Base-by-base conservation (phyloP, 2,113 vertebrate species). In the Erythrolamprus reginae region DNA sequence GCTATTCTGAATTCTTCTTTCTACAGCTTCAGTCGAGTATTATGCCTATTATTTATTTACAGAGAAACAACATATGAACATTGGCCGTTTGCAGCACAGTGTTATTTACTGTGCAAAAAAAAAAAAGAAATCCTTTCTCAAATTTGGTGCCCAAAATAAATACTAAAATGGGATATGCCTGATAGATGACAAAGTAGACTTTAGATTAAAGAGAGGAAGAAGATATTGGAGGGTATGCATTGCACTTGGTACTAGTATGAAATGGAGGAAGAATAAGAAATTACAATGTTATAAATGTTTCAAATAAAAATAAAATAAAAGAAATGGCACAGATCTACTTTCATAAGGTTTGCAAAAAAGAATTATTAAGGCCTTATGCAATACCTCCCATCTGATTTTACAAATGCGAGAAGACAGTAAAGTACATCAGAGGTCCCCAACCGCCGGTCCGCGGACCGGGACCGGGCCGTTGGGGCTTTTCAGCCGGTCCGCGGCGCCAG, bases 41-140 rank as follows among this genome's bases (percentile, higher is more conserved):
- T 93, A 47, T 86, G 90, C 83, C 51, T 58, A 3, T 94, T 93
- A 38, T 91, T 92, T 92, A 89, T 94, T 93, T 94, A 89, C 58
- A 19, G 84, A 90, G 28, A 56, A 86, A 88, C 83, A 38, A 45
- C 23, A 1, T 93, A 38, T 84, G 53, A 90, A 83, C 42, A 82
- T 88, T 92, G 88, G 9, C 51, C 86, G 90, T 92, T 93, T 93
- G 47, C 53, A 42, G 47, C 19, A 45, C 42, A 82, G 10, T 84
- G 12, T 15, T 19, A 24, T 26, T 58, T 84, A 21, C 90, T 5
- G n/a, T n/a, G 61, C 88, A 94, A 45, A 93, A 88, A n/a, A n/a
- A n/a, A n/a, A n/a, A n/a, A n/a, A n/a, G n/a, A n/a, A n/a, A n/a
- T n/a, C n/a, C n/a, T n/a, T n/a, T n/a, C n/a, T 58, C 83, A 86